Evolutionary conservation across 2,888 invertebrate genomes (phyloP).

Genomic region (Chymomyza fuscimana): DNA sequence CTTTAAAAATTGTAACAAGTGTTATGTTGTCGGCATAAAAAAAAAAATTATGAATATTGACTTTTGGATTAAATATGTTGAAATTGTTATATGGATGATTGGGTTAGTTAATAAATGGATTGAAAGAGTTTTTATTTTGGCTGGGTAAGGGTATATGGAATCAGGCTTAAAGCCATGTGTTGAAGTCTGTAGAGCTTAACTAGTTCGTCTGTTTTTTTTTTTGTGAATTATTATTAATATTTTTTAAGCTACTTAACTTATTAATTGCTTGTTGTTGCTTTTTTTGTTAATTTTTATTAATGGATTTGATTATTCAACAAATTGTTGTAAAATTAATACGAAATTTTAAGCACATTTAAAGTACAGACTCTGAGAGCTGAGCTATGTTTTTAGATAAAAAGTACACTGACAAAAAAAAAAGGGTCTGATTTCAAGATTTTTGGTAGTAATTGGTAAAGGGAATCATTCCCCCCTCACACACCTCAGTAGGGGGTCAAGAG

Average conservation of each 20-base stretch:
- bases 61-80: slow-evolving; percentile 46
- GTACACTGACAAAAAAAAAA: too few relatives aligned
- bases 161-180: not conserved
- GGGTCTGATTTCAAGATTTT: too few relatives aligned
- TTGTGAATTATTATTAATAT: not conserved
- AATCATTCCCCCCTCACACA: too few relatives aligned
- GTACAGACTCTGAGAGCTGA: too few relatives aligned
- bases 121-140: not conserved
- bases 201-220: not conserved
- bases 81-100: slow-evolving; percentile 1
- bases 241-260: not conserved
- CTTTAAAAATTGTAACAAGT: slow-evolving; percentile 71
- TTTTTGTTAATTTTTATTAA: not conserved
- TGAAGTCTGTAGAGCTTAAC: not conserved
- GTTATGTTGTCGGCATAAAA: slow-evolving; percentile 39
- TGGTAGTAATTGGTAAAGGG: too few relatives aligned
- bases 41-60: slow-evolving; percentile 46
- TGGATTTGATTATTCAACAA: not conserved
- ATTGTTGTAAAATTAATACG: not conserved
- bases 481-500: too few relatives aligned
- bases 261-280: not conserved
- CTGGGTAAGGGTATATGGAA: not conserved
- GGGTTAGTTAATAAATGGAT: not conserved
- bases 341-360: not conserved
- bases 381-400: too few relatives aligned